These are phyloP conservation scores for Simalia tracyae DNA, from an alignment of 2,797 vertebrate species.

Conservation along the genomic window DNA sequence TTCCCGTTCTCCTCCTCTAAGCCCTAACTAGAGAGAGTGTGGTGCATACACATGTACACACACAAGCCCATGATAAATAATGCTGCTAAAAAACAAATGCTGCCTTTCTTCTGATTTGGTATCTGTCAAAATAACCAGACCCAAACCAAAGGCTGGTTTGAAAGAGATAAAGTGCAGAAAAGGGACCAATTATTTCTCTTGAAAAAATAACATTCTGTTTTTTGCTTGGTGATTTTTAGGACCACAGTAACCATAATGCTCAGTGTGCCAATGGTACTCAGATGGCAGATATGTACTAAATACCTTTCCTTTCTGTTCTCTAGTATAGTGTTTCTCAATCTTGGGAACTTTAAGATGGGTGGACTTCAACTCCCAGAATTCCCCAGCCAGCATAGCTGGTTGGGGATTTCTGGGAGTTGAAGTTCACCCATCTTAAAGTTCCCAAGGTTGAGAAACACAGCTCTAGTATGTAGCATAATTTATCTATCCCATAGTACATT, in stretches of 20 bases:
- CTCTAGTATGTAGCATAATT: background rate
- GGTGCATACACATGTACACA: background rate
- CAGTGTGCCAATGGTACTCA: background rate
- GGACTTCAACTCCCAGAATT: too few species aligned
- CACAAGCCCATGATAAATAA: background rate
- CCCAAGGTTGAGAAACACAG: too few species aligned
- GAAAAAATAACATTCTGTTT: background rate
- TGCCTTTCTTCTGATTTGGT: conserved; percentile 29
- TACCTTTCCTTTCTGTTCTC: background rate
- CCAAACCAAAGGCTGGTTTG: background rate
- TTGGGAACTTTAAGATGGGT: too few species aligned
- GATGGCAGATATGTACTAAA: background rate
- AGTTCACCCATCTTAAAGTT: too few species aligned
- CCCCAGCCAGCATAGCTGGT: too few species aligned
- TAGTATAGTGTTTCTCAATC: background rate
- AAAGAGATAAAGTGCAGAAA: background rate
- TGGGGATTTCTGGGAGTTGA: too few species aligned
- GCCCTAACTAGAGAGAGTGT: conserved; percentile 27
- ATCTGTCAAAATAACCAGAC: conserved; percentile 46
- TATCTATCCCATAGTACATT: background rate
- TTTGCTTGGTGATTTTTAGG: background rate
- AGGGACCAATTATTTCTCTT: background rate
- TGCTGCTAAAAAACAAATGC: background rate
- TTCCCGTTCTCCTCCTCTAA: conserved; percentile 38
- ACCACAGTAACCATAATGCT: background rate